Evolutionary conservation across 2,113 vertebrate genomes (phyloP).

Genomic region (Phodopus roborovskii): DNA sequence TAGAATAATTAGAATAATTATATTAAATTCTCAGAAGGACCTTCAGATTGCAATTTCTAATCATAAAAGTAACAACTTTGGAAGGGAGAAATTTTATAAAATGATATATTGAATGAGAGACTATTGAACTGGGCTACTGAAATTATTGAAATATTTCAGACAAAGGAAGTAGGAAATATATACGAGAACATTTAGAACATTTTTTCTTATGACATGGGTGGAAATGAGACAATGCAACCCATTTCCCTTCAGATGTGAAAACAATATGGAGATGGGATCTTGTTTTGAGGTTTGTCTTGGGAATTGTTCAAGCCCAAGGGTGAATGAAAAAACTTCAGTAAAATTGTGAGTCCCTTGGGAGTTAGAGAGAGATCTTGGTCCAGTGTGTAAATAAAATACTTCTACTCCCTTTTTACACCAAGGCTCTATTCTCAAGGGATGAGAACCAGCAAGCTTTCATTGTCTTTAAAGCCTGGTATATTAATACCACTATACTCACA

Average conservation of each 20-base stretch:
- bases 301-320: not conserved
- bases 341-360: not conserved
- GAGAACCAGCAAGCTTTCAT: not conserved
- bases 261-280: not conserved
- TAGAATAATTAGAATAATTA: not conserved
- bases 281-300: not conserved
- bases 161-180: not conserved
- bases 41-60: not conserved
- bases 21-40: not conserved
- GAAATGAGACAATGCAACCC: not conserved
- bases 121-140: not conserved
- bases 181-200: not conserved
- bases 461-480: not conserved
- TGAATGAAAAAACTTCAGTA: not conserved
- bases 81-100: not conserved
- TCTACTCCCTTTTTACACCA: not conserved
- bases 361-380: not conserved
- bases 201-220: not conserved
- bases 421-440: not conserved
- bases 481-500: not conserved
- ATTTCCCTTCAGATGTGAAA: not conserved
- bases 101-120: not conserved
- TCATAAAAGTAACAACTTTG: not conserved
- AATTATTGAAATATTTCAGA: not conserved
- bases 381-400: not conserved